Evolutionary conservation across 2,888 invertebrate species (phyloP), one percentile per base, ranked within the genome.

Genomic region (Patella depressa): DNA sequence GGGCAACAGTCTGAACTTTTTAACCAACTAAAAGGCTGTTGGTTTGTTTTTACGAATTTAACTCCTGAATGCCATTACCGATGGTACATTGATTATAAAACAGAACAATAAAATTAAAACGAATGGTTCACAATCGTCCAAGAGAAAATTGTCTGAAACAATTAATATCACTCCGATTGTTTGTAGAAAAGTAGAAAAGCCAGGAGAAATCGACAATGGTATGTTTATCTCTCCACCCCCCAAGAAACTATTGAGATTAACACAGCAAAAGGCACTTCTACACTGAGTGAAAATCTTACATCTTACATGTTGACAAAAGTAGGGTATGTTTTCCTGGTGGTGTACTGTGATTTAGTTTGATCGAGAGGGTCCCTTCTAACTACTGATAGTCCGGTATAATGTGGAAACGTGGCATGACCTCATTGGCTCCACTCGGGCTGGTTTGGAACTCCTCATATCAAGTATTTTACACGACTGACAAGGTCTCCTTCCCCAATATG

Each of bases 211-310:
- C 14, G 78, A 78, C 69, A 78, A 75, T 54, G 78, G 75, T 34
- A 53, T 75, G 34, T 78, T 78, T 78, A 29, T 78, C 34, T 78
- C 75, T 11, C 78, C 78, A 53, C 75, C 75, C 9, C 69, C 74
- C 19, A 19, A 45, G 17, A 78, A 78, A 71, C 12, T 74, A 34
- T 55, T 65, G 24, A 57, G 69, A 45, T 65, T 78, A 15, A n/a
- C n/a, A 7, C 55, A 34, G 69, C 72, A 3, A 72, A 78, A 65
- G 69, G 65, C 53, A 78, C 78, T 19, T 78, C 78, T 14, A 78
- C 78, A 11, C 78, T 75, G 2, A 78, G 78, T 69, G 53, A 59
- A 15, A 17, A 19, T 34, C 24, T 11, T n/a, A 53, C 54, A 53
- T 53, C 74, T n/a, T n/a, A n/a, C n/a, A n/a, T n/a, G 34, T 34